A percentile compares a stretch with the other conserved stretches of the same genome.
Conservation (phyloP, 1,140 invertebrate genomes). For the Eurosta solidaginis region DNA sequence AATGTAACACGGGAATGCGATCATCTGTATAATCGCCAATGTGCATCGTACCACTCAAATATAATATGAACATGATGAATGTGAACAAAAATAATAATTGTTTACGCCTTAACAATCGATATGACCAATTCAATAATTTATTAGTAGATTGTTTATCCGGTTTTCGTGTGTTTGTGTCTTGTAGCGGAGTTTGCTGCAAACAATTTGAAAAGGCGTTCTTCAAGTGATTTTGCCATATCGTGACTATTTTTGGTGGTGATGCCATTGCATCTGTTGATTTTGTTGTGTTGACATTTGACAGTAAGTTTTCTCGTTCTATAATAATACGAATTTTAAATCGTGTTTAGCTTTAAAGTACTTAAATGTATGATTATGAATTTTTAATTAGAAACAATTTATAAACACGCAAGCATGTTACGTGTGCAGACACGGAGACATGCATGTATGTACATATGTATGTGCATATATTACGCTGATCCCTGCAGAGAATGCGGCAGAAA, state of each 20-base stretch:
- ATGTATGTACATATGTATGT: too few relatives aligned
- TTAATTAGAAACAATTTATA: too few relatives aligned
- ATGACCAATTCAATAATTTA: conserved; percentile 15
- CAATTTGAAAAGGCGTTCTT: neutral
- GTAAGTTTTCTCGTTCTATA: neutral
- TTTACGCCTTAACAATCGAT: neutral
- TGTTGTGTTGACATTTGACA: neutral
- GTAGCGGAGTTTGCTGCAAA: neutral
- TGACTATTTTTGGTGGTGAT: neutral
- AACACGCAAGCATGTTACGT: neutral
- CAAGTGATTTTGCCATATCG: neutral
- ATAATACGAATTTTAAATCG: neutral
- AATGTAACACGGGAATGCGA: neutral
- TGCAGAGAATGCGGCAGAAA: too few relatives aligned
- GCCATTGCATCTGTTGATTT: neutral
- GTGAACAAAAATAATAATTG: neutral
- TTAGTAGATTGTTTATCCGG: neutral
- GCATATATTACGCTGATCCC: too few relatives aligned
- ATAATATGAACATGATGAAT: neutral
- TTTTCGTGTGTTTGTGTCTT: neutral
- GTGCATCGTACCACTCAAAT: neutral
- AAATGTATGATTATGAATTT: neutral
- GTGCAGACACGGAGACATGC: too few relatives aligned
- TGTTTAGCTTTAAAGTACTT: neutral
- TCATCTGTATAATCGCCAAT: neutral